phyloP scores from a whole-genome alignment of 2,888 invertebrate genomes.

The Mesochorus sp. region DNA sequence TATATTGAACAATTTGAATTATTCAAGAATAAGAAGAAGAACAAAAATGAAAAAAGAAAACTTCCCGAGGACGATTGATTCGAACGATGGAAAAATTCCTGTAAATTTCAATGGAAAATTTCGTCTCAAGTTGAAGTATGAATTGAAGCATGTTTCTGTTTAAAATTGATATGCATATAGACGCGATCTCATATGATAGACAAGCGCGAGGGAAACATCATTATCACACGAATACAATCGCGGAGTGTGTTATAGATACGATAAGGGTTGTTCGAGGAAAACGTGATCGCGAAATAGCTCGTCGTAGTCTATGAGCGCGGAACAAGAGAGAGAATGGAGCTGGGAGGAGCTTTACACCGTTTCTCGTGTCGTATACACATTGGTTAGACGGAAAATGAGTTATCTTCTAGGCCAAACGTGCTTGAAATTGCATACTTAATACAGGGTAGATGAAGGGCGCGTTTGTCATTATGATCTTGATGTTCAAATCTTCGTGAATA shows the following conservation, averaged over 20 bases:
- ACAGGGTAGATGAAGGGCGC: not conserved
- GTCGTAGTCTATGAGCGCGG: not conserved
- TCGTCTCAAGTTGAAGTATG: no score
- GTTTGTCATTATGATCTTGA: not conserved
- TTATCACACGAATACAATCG: constrained; percentile 46
- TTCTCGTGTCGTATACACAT: not conserved
- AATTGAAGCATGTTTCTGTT: not conserved
- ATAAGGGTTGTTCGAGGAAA: constrained; percentile 39
- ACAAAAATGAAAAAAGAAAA: no score
- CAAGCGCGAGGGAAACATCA: constrained; percentile 5
- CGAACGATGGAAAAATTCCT: no score
- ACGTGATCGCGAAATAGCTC: constrained; percentile 16
- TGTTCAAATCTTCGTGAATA: not conserved
- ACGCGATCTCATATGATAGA: not conserved
- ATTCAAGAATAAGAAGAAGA: no score
- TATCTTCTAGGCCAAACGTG: not conserved
- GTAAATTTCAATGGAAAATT: no score
- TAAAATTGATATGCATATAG: not conserved
- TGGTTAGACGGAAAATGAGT: not conserved
- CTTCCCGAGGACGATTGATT: no score
- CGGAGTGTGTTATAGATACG: constrained; percentile 7
- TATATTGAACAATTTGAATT: no score
- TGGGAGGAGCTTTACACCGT: no score
- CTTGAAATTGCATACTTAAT: not conserved
- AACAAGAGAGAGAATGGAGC: not conserved